These are phyloP conservation scores for Aspidapion aeneum DNA, from an alignment of 2,888 invertebrate species.

Conservation along the genomic window DNA sequence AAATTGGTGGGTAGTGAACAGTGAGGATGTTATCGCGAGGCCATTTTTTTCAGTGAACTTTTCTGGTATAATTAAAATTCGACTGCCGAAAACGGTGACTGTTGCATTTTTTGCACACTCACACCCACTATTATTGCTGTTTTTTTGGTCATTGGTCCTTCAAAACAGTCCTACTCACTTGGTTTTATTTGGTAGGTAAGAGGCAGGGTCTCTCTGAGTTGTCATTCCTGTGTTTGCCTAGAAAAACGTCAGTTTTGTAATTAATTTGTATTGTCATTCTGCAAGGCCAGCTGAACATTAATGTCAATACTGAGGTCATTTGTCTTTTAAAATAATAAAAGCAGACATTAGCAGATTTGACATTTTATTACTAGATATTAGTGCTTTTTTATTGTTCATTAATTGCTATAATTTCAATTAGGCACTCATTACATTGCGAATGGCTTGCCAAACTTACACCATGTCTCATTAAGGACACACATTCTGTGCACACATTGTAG, in stretches of 20 bases:
- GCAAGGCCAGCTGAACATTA: no score
- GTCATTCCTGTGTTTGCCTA: background rate
- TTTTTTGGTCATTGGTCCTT: background rate
- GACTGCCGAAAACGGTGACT: background rate
- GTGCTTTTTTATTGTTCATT: no score
- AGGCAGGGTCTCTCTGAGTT: background rate
- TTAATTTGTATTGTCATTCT: background rate
- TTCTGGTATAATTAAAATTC: conserved; percentile 4
- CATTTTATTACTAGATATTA: no score
- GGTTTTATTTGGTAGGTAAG: background rate
- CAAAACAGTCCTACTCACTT: background rate
- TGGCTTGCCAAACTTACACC: no score
- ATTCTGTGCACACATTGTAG: no score
- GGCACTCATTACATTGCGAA: no score
- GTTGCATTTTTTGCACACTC: background rate
- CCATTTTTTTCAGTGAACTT: conserved; percentile 41
- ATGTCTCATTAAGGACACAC: no score
- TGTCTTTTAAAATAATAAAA: no score
- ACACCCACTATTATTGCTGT: background rate
- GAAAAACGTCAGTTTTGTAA: background rate
- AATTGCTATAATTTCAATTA: no score
- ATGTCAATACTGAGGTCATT: no score
- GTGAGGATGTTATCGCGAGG: conserved; percentile 45
- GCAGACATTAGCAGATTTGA: no score
- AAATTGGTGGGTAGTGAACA: conserved; percentile 41